phyloP scores from a whole-genome alignment of 2,888 invertebrate genomes.

The Sepiola atlantica region DNA sequence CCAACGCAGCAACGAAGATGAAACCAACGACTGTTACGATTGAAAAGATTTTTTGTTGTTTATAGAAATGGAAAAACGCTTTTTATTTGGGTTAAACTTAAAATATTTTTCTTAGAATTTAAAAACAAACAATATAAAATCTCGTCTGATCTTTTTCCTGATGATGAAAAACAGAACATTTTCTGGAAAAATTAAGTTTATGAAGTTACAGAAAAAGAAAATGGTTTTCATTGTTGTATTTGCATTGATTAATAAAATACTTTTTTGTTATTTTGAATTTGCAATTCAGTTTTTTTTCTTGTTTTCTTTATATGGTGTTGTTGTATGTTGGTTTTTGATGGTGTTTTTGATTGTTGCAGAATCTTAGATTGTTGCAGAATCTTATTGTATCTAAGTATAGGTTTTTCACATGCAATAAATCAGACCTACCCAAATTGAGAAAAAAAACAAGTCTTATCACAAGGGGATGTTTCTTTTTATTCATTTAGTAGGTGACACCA shows the following conservation, averaged over 20 bases:
- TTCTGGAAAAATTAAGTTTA: neutral
- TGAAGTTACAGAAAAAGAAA: too few relatives aligned
- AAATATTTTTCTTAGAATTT: neutral
- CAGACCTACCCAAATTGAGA: too few relatives aligned
- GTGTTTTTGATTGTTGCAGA: too few relatives aligned
- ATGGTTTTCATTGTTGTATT: neutral
- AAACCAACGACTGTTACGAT: neutral
- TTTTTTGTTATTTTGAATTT: neutral
- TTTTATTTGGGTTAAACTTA: neutral
- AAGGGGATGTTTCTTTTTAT: too few relatives aligned
- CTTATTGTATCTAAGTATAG: too few relatives aligned
- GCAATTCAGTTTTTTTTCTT: neutral
- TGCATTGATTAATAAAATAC: neutral
- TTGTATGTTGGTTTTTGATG: too few relatives aligned
- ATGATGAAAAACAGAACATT: neutral
- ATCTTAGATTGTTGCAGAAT: too few relatives aligned
- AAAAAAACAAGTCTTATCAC: too few relatives aligned
- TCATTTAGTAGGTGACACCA: too few relatives aligned
- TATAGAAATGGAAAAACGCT: neutral
- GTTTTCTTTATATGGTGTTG: too few relatives aligned
- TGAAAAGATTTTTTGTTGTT: neutral
- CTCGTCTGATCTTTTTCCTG: neutral
- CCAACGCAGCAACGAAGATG: neutral
- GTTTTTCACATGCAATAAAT: too few relatives aligned
- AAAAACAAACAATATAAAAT: neutral